These are phyloP conservation scores for Clarias gariepinus DNA, from an alignment of 2,113 vertebrate species.

Conservation along the genomic window DNA sequence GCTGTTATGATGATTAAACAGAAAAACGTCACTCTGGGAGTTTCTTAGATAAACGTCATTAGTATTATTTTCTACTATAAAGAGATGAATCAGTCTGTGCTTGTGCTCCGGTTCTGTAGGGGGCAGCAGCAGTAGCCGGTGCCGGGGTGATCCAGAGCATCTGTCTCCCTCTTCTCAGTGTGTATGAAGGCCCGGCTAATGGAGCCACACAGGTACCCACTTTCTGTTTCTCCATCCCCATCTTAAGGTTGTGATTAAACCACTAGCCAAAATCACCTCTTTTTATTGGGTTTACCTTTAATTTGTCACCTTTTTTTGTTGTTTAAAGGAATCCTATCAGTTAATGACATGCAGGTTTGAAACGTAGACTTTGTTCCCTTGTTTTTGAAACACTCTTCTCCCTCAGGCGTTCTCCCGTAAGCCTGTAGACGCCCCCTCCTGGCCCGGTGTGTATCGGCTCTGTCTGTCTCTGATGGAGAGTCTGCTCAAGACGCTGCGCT, in stretches of 20 bases:
- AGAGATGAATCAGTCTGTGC: not conserved
- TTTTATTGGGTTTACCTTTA: not conserved
- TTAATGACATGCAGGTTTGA: not conserved
- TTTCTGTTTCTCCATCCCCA: not conserved
- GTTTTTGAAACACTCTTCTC: not conserved
- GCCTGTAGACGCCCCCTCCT: slow-evolving; percentile 88
- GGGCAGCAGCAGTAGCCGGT: slow-evolving; percentile 88
- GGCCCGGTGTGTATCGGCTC: slow-evolving; percentile 92
- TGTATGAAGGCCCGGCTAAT: slow-evolving; percentile 86
- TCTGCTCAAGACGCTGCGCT: slow-evolving; percentile 92
- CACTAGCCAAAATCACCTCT: not conserved
- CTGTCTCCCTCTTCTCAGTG: slow-evolving; percentile 90
- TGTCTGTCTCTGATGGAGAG: slow-evolving; percentile 94
- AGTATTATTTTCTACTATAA: not conserved
- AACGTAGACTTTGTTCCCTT: not conserved
- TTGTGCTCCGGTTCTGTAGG: slow-evolving; percentile 68
- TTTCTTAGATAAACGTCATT: not conserved
- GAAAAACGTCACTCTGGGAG: not conserved
- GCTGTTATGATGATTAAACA: not conserved
- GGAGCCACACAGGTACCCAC: slow-evolving; percentile 81
- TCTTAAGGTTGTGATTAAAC: not conserved
- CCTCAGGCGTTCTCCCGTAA: slow-evolving; percentile 81
- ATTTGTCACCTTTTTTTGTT: no score
- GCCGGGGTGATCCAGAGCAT: slow-evolving; percentile 91
- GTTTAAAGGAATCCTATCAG: not conserved